Base-by-base conservation (phyloP, 1,140 invertebrate species). In the Pseudomyrmex sp. region DNA sequence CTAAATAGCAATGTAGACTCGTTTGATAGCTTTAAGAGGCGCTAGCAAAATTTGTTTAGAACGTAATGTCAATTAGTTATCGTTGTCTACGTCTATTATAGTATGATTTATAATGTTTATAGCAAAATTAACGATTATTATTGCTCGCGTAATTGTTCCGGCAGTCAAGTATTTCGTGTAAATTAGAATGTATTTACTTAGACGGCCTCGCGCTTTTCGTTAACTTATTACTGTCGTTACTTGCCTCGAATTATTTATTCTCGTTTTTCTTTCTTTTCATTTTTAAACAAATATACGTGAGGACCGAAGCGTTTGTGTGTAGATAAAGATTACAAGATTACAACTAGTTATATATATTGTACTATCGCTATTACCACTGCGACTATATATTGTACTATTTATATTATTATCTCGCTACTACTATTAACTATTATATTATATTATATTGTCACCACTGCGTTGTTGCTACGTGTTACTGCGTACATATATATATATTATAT, bases 171-270 rank as follows among this genome's bases (percentile, higher is more conserved):
- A 59, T 61, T 23, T n/a, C 70, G 59, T 79, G 26, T 76, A 48
- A 59, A 70, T 65, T 70, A 59, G 74, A n/a, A 83, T 35, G 35
- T 66, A 77, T 88, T 88, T 85, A 84, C 86, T 68, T 74, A 20
- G 59, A 70, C 44, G 12, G 59, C 59, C 80, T 76, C 65, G 77
- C 65, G 70, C 54, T 79, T 76, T 23, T 76, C 35, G 70, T 86
- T 86, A 80, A 89, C 88, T 89, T 88, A 88, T 89, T 88, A 35
- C 48, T 20, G 54, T 56, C 44, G 46, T 85, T 84, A 82, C 23
- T 88, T 58, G 85, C 83, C 80, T 63, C 73, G 46, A 72, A 73
- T 89, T 89, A 90, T 89, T 90, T 90, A 89, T 88, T 90, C 46
- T 63, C 61, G 23, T 66, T 56, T 77, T 79, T 62, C 46, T 35